A percentile compares a stretch with the other conserved stretches of the same genome.
These are phyloP conservation scores for Rugalucina vietnamica DNA, from an alignment of 2,888 invertebrate species.

Conservation along the genomic window DNA sequence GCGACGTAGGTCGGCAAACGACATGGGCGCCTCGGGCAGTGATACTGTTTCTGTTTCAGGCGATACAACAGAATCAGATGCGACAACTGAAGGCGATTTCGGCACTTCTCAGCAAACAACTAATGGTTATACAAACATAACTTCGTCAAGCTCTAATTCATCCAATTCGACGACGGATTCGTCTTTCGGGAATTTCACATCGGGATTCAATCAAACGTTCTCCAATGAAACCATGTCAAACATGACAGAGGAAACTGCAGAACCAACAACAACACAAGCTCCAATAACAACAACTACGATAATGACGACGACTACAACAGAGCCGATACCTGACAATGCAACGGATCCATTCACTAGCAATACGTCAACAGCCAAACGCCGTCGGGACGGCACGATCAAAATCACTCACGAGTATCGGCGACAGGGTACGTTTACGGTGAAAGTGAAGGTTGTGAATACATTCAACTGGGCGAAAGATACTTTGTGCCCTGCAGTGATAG, in stretches of 20 bases:
- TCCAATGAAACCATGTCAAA: neutral
- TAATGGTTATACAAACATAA: neutral
- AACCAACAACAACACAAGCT: conserved; percentile 30
- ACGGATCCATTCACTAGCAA: conserved; percentile 50
- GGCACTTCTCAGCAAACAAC: neutral
- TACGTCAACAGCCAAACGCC: conserved; percentile 50
- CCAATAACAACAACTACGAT: conserved; percentile 45
- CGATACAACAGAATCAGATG: neutral
- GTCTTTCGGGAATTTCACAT: neutral
- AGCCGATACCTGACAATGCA: conserved; percentile 56
- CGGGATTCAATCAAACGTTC: neutral
- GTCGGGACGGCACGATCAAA: conserved; percentile 57
- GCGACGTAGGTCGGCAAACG: conserved; percentile 12
- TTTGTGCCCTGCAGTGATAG: conserved; percentile 77
- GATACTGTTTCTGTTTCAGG: neutral
- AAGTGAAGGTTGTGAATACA: conserved; percentile 71
- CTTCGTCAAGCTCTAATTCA: neutral
- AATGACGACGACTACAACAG: conserved; percentile 41
- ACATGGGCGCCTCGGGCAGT: neutral
- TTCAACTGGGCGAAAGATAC: conserved; percentile 70
- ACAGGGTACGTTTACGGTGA: conserved; percentile 71
- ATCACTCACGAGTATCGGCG: conserved; percentile 68
- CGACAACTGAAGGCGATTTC: neutral
- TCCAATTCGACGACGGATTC: neutral
- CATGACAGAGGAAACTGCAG: neutral